Percentiles rank a stretch among this genome's conserved stretches.
phyloP scores from a whole-genome alignment of 1,140 invertebrate species.

The Proales similis region DNA sequence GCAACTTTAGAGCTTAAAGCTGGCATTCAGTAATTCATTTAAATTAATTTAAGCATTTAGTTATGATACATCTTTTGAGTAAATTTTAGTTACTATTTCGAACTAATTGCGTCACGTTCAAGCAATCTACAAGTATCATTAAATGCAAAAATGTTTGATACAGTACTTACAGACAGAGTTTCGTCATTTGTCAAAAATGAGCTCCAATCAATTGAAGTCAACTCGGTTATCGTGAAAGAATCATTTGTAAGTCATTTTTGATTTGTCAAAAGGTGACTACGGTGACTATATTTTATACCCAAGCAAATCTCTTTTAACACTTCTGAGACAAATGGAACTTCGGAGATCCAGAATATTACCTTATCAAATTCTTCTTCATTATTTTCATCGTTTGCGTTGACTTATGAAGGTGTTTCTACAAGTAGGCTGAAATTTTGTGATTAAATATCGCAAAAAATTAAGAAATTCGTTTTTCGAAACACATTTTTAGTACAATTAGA shows the following conservation, averaged over 20 bases:
- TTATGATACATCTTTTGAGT: neutral
- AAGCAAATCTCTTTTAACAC: neutral
- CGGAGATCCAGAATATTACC: slow-evolving; percentile 8
- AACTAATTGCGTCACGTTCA: slow-evolving; percentile 5
- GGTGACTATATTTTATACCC: neutral
- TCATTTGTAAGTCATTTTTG: slow-evolving; percentile 10
- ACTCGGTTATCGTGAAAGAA: neutral
- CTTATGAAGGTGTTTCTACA: slow-evolving; percentile 18
- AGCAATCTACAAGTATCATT: neutral
- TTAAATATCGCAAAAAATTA: neutral
- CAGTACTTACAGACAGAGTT: slow-evolving; percentile 3
- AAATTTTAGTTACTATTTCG: slow-evolving; percentile 15
- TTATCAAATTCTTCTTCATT: slow-evolving; percentile 6
- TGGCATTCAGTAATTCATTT: slow-evolving; percentile 1
- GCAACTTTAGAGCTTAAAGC: slow-evolving; percentile 5
- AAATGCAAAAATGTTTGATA: slow-evolving; percentile 15
- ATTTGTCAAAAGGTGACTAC: neutral
- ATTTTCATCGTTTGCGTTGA: neutral
- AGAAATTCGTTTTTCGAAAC: neutral
- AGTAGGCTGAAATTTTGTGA: slow-evolving; percentile 15
- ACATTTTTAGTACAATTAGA: slow-evolving; percentile 16
- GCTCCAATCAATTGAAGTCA: slow-evolving; percentile 28
- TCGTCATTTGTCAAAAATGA: slow-evolving; percentile 6
- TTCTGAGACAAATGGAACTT: neutral
- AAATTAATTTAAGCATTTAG: neutral